These are phyloP conservation scores for Spodoptera picta DNA, from an alignment of 2,888 invertebrate genomes.

Conservation along the genomic window DNA sequence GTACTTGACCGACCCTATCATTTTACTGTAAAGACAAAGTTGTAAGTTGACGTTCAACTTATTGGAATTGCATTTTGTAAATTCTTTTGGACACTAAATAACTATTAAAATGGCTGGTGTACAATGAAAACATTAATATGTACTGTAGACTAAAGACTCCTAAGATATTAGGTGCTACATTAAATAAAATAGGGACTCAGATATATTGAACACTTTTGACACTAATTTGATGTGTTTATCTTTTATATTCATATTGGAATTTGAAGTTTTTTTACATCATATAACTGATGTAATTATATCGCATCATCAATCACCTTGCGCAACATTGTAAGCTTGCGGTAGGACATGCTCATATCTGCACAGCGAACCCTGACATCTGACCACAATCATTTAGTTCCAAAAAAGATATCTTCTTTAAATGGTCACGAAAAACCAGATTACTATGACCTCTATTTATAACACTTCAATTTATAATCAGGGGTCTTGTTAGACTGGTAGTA, in stretches of 20 bases:
- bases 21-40: background rate
- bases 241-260: too few species aligned
- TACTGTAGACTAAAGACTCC: too few species aligned
- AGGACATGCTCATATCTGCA: conserved; percentile 59
- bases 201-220: too few species aligned
- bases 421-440: conserved; percentile 11
- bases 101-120: too few species aligned
- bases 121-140: too few species aligned
- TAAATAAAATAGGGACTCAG: too few species aligned
- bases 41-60: too few species aligned
- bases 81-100: too few species aligned
- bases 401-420: conserved; percentile 34
- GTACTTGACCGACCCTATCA: background rate
- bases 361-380: conserved; percentile 45
- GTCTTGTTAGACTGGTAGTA: background rate
- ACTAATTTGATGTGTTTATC: too few species aligned
- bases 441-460: conserved; percentile 24
- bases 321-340: conserved; percentile 67
- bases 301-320: conserved; percentile 39
- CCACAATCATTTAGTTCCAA: conserved; percentile 23
- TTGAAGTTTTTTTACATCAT: background rate
- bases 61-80: too few species aligned
- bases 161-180: too few species aligned
- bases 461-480: background rate
- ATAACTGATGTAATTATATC: conserved; percentile 28